Base-by-base conservation (phyloP, 37 sponge, comb jelly and placozoan species). In the Cladorhizidae sp. region DNA sequence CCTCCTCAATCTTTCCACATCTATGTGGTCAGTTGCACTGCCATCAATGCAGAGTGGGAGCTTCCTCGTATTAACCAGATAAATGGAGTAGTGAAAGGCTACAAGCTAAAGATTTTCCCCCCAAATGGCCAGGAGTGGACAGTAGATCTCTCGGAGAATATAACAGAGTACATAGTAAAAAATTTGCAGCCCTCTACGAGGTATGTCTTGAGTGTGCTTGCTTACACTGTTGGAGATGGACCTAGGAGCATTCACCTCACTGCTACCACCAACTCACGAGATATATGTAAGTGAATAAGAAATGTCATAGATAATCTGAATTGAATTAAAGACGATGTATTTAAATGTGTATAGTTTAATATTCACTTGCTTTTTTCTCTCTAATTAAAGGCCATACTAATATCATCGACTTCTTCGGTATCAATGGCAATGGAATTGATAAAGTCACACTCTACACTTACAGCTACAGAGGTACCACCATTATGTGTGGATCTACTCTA, bases 191-290 rank as follows among this genome's bases (percentile, higher is more conserved):
- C 83, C 5, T 36, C 25, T 26, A 83, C 74, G 21, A 45, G 64
- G 0, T 83, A 83, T 45, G 22, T 52, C 1, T 62, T 63, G 18
- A 83, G 73, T 74, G 56, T 74, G 1, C 55, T 83, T 45, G 83
- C 83, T 5, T 83, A 54, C 83, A 83, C 83, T n/a, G 49, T 67
- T 38, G 67, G 28, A 33, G 75, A 83, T 74, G 83, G 83, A 1
- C 83, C 83, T 3, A 74, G 83, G 26, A 64, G 54, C 33, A 61
- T 74, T 21, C 56, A 50, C 31, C 67, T 83, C 12, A 74, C 75
- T 65, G 75, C 49, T 23, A 21, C 74, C n/a, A 83, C 83, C 20
- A 25, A 21, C 17, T 2, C 22, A 36, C 45, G 37, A 61, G 77
- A 59, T 76, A 61, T 9, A 42, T 45, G 49, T 45, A 45, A 45